phyloP scores from a whole-genome alignment of 2,888 invertebrate species.

The Mesorhabditis sp. region DNA sequence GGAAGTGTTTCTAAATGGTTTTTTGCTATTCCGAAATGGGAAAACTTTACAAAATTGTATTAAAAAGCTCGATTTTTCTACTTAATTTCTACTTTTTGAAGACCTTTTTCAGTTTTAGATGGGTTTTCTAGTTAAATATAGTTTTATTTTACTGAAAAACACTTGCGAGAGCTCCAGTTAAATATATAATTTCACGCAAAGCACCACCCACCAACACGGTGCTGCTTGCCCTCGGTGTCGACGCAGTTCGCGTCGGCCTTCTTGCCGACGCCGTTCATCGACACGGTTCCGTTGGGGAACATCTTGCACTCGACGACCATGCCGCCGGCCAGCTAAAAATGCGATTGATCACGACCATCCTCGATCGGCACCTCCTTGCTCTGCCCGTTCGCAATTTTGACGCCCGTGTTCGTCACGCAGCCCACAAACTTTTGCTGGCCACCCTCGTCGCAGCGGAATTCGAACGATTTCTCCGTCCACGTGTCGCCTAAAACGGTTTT shows the following conservation, averaged over 20 bases:
- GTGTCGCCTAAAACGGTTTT: constrained; percentile 20
- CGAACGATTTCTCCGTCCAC: constrained; percentile 45
- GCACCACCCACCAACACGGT: constrained; percentile 7
- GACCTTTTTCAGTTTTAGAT: not conserved
- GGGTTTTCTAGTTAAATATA: not conserved
- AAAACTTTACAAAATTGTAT: no score
- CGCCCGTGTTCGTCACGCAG: constrained; percentile 22
- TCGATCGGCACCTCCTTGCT: constrained; percentile 8
- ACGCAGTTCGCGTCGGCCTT: constrained; percentile 12
- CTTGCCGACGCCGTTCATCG: constrained; percentile 21
- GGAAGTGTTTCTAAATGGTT: no score
- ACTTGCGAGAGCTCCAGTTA: not conserved
- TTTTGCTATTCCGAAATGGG: no score
- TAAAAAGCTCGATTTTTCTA: no score
- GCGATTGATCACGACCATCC: not conserved
- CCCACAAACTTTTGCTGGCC: constrained; percentile 27
- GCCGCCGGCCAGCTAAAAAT: constrained; percentile 20
- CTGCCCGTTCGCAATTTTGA: constrained; percentile 14
- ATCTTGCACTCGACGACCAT: constrained; percentile 34
- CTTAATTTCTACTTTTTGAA: no score
- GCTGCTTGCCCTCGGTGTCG: constrained; percentile 10
- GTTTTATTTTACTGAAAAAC: not conserved
- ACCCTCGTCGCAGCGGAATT: constrained; percentile 35
- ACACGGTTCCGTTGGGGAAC: constrained; percentile 37
- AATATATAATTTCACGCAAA: no score